Evolutionary conservation across 2,797 vertebrate genomes (phyloP).

Genomic region (Neoniphon sammara): DNA sequence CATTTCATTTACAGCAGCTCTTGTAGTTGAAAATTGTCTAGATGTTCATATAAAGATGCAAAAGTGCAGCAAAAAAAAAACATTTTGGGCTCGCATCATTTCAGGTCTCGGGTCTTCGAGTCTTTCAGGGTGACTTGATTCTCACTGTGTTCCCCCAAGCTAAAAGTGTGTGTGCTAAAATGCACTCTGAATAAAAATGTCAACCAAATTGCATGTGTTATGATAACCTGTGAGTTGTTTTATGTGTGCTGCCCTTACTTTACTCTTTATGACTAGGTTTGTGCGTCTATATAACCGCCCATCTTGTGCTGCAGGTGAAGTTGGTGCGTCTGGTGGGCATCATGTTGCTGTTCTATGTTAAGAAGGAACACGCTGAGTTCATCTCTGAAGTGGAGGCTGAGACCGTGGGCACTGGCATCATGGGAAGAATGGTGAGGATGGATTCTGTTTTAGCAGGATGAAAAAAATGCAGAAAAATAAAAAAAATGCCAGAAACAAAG

Average conservation of each 20-base stretch:
- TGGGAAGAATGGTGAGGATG: constrained; percentile 95
- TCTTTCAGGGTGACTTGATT: not conserved
- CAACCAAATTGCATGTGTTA: not conserved
- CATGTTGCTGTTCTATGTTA: constrained; percentile 94
- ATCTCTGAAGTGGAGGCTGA: constrained; percentile 92
- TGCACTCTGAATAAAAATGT: not conserved
- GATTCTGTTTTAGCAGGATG: not conserved
- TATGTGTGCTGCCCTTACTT: not conserved
- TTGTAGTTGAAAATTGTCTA: not conserved
- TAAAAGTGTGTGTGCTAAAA: not conserved
- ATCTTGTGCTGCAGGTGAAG: constrained; percentile 86
- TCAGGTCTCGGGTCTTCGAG: no score
- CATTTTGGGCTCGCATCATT: not conserved
- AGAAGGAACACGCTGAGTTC: constrained; percentile 87
- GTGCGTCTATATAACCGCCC: not conserved
- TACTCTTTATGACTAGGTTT: not conserved
- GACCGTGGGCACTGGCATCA: constrained; percentile 95
- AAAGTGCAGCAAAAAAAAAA: not conserved
- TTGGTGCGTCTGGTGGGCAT: constrained; percentile 94
- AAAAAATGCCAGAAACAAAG: not conserved
- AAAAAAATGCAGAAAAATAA: not conserved
- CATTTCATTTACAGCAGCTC: not conserved
- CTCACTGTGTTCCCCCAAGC: no score
- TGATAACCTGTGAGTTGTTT: not conserved
- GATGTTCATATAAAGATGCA: not conserved